Percentiles rank a stretch among this genome's conserved stretches.
Evolutionary conservation across 2,888 invertebrate genomes (phyloP).

Genomic region (Seira ritae): DNA sequence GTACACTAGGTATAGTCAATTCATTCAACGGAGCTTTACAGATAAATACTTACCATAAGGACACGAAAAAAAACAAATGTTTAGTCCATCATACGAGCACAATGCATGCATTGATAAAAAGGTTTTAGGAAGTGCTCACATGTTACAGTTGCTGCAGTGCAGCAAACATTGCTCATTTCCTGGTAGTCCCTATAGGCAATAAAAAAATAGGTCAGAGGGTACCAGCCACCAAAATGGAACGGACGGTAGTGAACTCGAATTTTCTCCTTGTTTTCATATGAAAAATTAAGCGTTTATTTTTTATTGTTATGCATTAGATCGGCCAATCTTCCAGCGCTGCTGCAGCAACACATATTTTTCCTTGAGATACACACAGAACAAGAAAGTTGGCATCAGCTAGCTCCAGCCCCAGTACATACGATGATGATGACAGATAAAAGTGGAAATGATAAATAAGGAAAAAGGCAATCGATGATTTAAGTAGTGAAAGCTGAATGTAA

Average conservation of each 20-base stretch:
- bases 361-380: background rate
- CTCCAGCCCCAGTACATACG: background rate
- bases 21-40: background rate
- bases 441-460: slow-evolving; percentile 30
- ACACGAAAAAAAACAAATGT: background rate
- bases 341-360: background rate
- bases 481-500: slow-evolving; percentile 21
- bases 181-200: slow-evolving; percentile 34
- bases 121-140: slow-evolving; percentile 12
- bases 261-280: slow-evolving; percentile 13
- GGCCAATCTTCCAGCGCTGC: too few relatives aligned
- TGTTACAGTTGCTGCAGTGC: slow-evolving; percentile 28
- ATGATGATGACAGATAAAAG: slow-evolving; percentile 9
- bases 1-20: background rate
- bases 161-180: slow-evolving; percentile 37
- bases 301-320: slow-evolving; percentile 6
- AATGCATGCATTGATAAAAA: slow-evolving; percentile 30
- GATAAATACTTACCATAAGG: slow-evolving; percentile 6
- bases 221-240: slow-evolving; percentile 27
- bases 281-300: slow-evolving; percentile 12
- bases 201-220: slow-evolving; percentile 43
- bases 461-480: slow-evolving; percentile 41
- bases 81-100: background rate
- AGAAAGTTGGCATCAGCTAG: too few relatives aligned
- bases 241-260: slow-evolving; percentile 10